These are phyloP conservation scores for Silvanus unidentatus DNA, from an alignment of 2,888 invertebrate genomes.

Conservation along the genomic window DNA sequence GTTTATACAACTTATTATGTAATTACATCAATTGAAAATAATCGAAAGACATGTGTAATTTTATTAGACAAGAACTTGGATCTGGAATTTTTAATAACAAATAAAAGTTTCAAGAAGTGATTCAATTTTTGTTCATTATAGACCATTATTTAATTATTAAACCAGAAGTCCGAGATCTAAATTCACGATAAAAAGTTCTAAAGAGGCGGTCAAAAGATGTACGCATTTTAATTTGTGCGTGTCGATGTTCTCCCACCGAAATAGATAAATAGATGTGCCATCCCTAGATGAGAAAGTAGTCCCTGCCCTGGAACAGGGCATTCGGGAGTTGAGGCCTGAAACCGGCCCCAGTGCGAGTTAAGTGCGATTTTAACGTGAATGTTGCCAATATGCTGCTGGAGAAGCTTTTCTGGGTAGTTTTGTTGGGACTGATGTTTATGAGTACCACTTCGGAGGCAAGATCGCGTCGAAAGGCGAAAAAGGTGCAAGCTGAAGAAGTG, in stretches of 20 bases:
- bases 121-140: no score
- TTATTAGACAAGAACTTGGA: no score
- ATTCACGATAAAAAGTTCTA: not conserved
- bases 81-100: no score
- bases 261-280: constrained; percentile 23
- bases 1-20: no score
- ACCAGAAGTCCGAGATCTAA: no score
- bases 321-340: constrained; percentile 24
- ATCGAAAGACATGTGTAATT: no score
- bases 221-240: constrained; percentile 23
- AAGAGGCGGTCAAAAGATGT: constrained; percentile 11
- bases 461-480: constrained; percentile 25
- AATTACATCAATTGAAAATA: no score
- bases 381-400: constrained; percentile 3
- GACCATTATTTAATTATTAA: no score
- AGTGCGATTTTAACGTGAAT: no score
- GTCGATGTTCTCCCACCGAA: constrained; percentile 15
- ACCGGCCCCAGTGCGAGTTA: constrained; percentile 12
- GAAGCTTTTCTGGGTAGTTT: constrained; percentile 22
- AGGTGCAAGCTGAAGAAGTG: constrained; percentile 9
- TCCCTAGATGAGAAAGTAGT: constrained; percentile 22
- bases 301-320: constrained; percentile 33
- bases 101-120: no score
- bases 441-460: constrained; percentile 29
- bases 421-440: constrained; percentile 28